Evolutionary conservation across 2,888 invertebrate species (phyloP).

Genomic region (Griposia aprilina): DNA sequence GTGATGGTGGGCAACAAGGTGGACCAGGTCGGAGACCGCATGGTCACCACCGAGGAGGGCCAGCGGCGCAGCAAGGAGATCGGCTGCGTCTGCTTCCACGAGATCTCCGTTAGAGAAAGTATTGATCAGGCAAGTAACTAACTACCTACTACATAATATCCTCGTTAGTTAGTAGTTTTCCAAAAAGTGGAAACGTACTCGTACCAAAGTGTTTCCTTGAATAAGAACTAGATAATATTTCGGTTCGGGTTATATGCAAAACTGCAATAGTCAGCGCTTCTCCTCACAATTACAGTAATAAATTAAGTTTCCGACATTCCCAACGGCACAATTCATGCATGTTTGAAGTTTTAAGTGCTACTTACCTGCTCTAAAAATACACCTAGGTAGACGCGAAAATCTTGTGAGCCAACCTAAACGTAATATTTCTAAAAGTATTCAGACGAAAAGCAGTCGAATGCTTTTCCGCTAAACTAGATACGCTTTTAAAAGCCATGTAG

Average conservation of each 20-base stretch:
- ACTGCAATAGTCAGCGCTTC: background rate
- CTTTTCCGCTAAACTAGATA: conserved; percentile 4
- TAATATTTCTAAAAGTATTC: conserved; percentile 17
- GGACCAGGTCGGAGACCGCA: conserved; percentile 94
- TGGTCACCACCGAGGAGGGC: conserved; percentile 95
- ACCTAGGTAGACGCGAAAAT: conserved; percentile 1
- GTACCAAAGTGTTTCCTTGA: background rate
- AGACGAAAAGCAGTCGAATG: conserved; percentile 9
- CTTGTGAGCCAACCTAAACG: conserved; percentile 14
- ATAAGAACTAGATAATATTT: background rate
- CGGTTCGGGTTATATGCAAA: background rate
- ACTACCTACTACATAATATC: background rate
- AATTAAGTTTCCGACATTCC: background rate
- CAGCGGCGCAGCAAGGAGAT: conserved; percentile 94
- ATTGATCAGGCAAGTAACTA: conserved; percentile 92
- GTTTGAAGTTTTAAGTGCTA: conserved; percentile 6
- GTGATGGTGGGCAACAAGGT: conserved; percentile 95
- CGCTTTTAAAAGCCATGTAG: conserved; percentile 13
- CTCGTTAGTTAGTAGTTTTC: background rate
- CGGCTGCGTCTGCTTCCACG: conserved; percentile 95
- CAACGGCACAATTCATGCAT: background rate
- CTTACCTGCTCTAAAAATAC: background rate
- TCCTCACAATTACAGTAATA: conserved; percentile 1
- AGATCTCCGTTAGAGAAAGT: conserved; percentile 96
- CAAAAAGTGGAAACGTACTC: background rate